Evolutionary conservation across 2,888 invertebrate species (phyloP).

Genomic region (Agriopis aurantiaria): DNA sequence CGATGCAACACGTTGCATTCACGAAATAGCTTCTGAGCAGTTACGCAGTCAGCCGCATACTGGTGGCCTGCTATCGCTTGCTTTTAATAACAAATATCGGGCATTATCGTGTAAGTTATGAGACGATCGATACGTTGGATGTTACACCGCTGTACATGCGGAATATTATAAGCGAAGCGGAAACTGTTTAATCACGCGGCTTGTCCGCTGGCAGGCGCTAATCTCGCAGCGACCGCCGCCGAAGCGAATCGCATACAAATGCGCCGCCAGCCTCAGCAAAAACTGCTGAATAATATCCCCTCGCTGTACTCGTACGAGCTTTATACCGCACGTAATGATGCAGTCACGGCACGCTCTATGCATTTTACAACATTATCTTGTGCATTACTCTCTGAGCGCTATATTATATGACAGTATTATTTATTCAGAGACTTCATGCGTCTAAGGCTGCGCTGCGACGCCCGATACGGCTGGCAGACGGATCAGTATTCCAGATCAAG

Average conservation of each 20-base stretch:
- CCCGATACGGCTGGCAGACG: slow-evolving; percentile 31
- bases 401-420: slow-evolving; percentile 44
- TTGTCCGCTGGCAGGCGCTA: slow-evolving; percentile 70
- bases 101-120: slow-evolving; percentile 42
- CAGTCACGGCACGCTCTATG: slow-evolving; percentile 69
- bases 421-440: slow-evolving; percentile 39
- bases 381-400: slow-evolving; percentile 49
- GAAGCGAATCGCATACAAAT: slow-evolving; percentile 83
- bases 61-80: slow-evolving; percentile 53
- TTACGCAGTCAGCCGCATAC: slow-evolving; percentile 49
- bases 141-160: slow-evolving; percentile 36
- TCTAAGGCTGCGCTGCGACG: slow-evolving; percentile 20
- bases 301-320: slow-evolving; percentile 68
- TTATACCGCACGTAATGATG: slow-evolving; percentile 73
- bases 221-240: slow-evolving; percentile 75
- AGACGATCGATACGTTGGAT: slow-evolving; percentile 42
- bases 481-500: slow-evolving; percentile 36
- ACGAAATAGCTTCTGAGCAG: slow-evolving; percentile 61
- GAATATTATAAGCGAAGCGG: slow-evolving; percentile 63
- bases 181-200: slow-evolving; percentile 79
- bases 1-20: slow-evolving; percentile 70
- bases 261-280: slow-evolving; percentile 72
- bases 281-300: slow-evolving; percentile 81
- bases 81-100: slow-evolving; percentile 44
- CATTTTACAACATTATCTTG: slow-evolving; percentile 67